A percentile compares a stretch with the other conserved stretches of the same genome.
Conservation (phyloP, 30 jellyfish, hydroid and myxozoan genomes). For the Turritopsis rubra region DNA sequence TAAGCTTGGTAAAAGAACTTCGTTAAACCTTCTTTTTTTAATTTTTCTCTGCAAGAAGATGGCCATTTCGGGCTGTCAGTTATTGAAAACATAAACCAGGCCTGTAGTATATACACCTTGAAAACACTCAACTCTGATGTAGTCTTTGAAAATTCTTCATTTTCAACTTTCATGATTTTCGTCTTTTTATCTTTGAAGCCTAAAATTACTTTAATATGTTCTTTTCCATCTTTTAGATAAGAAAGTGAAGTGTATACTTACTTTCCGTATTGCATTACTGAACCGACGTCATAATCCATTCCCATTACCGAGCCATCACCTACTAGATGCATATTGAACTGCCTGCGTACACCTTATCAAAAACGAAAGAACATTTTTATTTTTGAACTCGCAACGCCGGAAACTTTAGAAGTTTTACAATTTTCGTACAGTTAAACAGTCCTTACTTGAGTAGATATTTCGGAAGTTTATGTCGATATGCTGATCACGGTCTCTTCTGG, state of each 20-base stretch:
- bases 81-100: too few species aligned
- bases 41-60: too few species aligned
- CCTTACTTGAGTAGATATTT: background rate
- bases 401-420: background rate
- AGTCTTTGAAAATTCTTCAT: too few species aligned
- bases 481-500: slow-evolving; percentile 16
- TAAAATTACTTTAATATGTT: too few species aligned
- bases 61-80: too few species aligned
- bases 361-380: background rate
- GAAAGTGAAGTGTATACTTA: background rate
- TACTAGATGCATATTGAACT: background rate
- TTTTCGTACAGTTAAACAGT: background rate
- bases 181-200: too few species aligned
- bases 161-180: too few species aligned
- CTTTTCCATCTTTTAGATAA: too few species aligned
- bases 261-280: slow-evolving; percentile 11
- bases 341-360: background rate
- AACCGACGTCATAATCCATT: background rate
- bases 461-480: background rate
- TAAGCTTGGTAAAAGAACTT: too few species aligned
- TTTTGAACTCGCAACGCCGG: background rate
- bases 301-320: slow-evolving; percentile 5
- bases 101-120: too few species aligned
- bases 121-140: too few species aligned
- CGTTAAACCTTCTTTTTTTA: too few species aligned